Evolutionary conservation across 2,113 vertebrate species (phyloP), one percentile per base, ranked within the genome.

Genomic region (Eublepharis macularius): DNA sequence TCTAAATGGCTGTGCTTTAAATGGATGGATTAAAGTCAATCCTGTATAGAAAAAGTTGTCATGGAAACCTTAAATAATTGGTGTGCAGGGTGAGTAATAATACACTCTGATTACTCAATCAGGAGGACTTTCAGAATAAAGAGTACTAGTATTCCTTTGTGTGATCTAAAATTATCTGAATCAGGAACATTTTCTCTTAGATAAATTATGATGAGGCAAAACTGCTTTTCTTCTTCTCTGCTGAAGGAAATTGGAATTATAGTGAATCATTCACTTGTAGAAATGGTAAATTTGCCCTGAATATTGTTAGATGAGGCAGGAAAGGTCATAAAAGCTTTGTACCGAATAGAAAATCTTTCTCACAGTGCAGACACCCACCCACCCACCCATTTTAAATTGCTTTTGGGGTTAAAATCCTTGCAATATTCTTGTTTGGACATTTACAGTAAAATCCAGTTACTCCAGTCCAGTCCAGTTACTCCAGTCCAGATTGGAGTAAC

Each of bases 1-100:
- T 93, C 84, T 90, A 87, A 85, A 74, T 36, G 72, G 4, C 51
- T 84, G 87, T 88, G 39, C 34, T 87, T 91, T 39, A 69, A 78
- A 74, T 77, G 29, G 66, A 72, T 72, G 49, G 24, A 57, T 75
- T 72, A 54, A 82, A 72, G 69, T 57, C 69, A 47, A 51, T 76
- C 72, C 11, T 86, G 41, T 86, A 47, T 63, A 84, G 87, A 88
- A 86, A 54, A 85, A 77, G 90, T 93, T 92, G 89, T 83, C 88
- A 87, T 89, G 88, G 91, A 76, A 89, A 92, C 86, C 54, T 54
- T 80, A 76, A 63, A 60, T 89, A 91, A 92, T 91, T 76, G 63
- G 11, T 88, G 49, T 70, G 63, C 1, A 0, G 32, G 54, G 36
- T 83, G 63, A 85, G 66, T 68, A 84, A 0, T 84, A 74, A 76